A percentile compares a stretch with the other conserved stretches of the same genome.
Conservation (phyloP, 2,113 vertebrate genomes). For the Engystomops pustulosus region DNA sequence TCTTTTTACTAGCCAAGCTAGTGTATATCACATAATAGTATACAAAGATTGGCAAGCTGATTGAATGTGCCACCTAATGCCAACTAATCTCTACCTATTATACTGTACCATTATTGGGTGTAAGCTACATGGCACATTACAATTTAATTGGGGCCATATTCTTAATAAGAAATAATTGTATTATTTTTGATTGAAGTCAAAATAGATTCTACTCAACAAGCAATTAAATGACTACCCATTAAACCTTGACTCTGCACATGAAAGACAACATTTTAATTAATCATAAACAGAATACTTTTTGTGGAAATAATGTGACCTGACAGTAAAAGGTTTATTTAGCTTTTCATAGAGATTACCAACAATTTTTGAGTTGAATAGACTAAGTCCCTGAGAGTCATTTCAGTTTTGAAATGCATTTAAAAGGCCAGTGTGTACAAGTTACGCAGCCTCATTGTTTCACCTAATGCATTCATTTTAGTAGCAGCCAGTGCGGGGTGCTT, state of each 20-base stretch:
- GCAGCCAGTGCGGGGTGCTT: constrained; percentile 67
- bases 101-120: neutral
- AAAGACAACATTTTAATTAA: constrained; percentile 79
- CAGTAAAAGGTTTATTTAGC: constrained; percentile 76
- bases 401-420: constrained; percentile 70
- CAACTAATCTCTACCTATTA: neutral
- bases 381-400: constrained; percentile 68
- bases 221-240: constrained; percentile 73
- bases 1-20: too few relatives aligned
- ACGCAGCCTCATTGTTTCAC: constrained; percentile 72
- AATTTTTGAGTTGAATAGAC: constrained; percentile 75
- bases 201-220: constrained; percentile 68
- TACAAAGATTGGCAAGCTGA: too few relatives aligned
- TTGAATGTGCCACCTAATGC: neutral
- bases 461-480: constrained; percentile 69
- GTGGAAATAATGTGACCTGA: constrained; percentile 78
- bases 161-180: neutral
- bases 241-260: constrained; percentile 70
- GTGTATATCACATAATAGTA: too few relatives aligned
- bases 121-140: neutral
- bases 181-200: neutral
- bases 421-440: constrained; percentile 70
- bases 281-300: constrained; percentile 74
- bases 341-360: constrained; percentile 76
- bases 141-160: neutral